Evolutionary conservation across 2,113 vertebrate species (phyloP).

Genomic region (Glaucomys volans): DNA sequence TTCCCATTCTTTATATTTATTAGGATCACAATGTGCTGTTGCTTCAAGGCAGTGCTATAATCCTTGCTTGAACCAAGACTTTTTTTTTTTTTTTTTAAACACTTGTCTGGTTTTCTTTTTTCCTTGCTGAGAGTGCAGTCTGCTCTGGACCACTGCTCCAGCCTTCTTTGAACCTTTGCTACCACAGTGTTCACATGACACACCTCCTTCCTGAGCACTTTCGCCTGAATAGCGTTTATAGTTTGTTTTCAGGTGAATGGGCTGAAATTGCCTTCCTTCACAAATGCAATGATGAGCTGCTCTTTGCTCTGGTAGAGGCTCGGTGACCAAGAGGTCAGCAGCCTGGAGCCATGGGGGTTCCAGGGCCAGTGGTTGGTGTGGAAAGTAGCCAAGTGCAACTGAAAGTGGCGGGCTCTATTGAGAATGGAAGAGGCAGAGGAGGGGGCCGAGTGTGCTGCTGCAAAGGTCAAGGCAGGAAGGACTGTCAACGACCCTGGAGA

Average conservation of each 20-base stretch:
- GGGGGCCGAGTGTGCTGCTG: background rate
- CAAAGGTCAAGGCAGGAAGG: background rate
- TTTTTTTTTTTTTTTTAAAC: background rate
- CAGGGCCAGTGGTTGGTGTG: background rate
- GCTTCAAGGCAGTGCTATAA: background rate
- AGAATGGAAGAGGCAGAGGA: background rate
- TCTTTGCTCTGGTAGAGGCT: slow-evolving; percentile 64
- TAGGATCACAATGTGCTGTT: background rate
- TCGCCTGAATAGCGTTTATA: background rate
- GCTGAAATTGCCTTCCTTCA: background rate
- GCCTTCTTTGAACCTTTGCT: background rate
- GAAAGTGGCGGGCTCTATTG: slow-evolving; percentile 74
- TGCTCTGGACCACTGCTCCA: background rate
- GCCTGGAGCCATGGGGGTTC: no score
- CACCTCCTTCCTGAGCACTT: background rate
- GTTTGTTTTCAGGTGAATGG: background rate
- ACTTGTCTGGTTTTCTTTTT: background rate
- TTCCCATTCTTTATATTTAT: background rate
- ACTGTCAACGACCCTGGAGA: background rate
- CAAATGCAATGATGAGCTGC: slow-evolving; percentile 56
- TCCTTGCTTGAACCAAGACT: background rate
- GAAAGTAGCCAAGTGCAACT: slow-evolving; percentile 73
- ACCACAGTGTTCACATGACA: background rate
- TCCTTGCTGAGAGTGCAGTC: background rate
- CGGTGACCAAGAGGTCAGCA: background rate